Base-by-base conservation (phyloP, 2,113 vertebrate genomes). In the Microtus montanus region DNA sequence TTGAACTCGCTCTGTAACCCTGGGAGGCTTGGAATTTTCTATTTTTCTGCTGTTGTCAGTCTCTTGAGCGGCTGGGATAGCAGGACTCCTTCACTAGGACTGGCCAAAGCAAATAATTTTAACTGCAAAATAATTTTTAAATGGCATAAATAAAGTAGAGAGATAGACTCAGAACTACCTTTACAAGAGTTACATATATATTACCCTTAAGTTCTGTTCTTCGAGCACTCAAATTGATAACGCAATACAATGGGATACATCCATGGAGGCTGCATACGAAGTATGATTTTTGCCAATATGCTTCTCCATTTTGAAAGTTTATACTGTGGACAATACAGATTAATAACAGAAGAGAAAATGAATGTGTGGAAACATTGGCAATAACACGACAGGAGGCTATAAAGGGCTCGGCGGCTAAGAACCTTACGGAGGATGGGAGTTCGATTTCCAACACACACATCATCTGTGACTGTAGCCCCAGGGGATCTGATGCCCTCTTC, bases 171-270 rank as follows among this genome's bases (percentile, higher is more conserved):
- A 9, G 35, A 89, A 28, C 30, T 49, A 73, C 77, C 75, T 91
- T 86, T 87, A 79, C n/a, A 89, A 78, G 58, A 89, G n/a, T 5
- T 87, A 17, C 33, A 58, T 35, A 5, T 87, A 58, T 35, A 5
- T 87, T 77, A 10, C 24, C 71, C 33, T 92, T 95, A 89, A 89
- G 83, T 77, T 92, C 35, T 80, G 38, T 92, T 90, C 90, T 93
- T 92, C 79, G 86, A 47, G 38, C 89, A 78, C 78, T 93, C 85
- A 92, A 52, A 70, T 66, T 70, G 85, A 79, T 83, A 89, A 86
- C 71, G 61, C 15, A n/a, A 64, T 44, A 19, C 33, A 70, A 75
- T 71, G 13, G 70, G 87, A 82, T 49, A 70, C 73, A 89, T 77
- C 49, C 9, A 70, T 89, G 38, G 41, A 75, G 89, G n/a, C 15